Base-by-base conservation (phyloP, 2,113 vertebrate genomes). In the Channa argus region DNA sequence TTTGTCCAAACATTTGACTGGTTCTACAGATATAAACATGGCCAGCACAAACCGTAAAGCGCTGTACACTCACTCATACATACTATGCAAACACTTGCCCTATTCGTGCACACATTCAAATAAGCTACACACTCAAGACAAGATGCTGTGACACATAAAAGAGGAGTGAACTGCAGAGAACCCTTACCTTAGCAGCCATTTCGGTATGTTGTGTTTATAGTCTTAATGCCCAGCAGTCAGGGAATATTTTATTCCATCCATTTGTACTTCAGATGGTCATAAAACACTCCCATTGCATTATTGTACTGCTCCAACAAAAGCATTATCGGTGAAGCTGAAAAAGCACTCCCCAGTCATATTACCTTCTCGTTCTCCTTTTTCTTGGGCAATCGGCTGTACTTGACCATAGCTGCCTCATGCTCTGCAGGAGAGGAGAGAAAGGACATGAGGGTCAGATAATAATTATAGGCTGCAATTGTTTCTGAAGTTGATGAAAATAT, bases 281-380 rank as follows among this genome's bases (percentile, higher is more conserved):
- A 11, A 83, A 77, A 56, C 53, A 59, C 51, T 70, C 33, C 10
- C 6, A 41, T 38, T 74, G 59, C 54, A 77, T 74, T 76, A 66
- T 47, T 58, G 70, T 46, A 24, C 43, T 37, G 34, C 8, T 71
- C 79, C 64, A 36, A 63, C 7, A 62, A 53, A 36, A 55, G 44
- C 67, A 63, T 12, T 60, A 59, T 58, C 10, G 66, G 62, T 37
- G 13, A 46, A 64, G 44, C 34, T 49, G 45, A 71, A 10, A n/a
- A 47, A 49, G 44, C 37, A 39, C 47, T 54, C 38, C 14, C 0
- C 12, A 51, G 8, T 56, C 51, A 46, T 76, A 66, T 47, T 90
- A 99, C 98, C 96, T 97, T 98, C 83, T 98, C 98, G 56, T 97
- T 99, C 83, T 98, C 98, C 91, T 94, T 97, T 86, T 95, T 98